Conservation (phyloP, 2,113 vertebrate species). For the Labeo rohita region DNA sequence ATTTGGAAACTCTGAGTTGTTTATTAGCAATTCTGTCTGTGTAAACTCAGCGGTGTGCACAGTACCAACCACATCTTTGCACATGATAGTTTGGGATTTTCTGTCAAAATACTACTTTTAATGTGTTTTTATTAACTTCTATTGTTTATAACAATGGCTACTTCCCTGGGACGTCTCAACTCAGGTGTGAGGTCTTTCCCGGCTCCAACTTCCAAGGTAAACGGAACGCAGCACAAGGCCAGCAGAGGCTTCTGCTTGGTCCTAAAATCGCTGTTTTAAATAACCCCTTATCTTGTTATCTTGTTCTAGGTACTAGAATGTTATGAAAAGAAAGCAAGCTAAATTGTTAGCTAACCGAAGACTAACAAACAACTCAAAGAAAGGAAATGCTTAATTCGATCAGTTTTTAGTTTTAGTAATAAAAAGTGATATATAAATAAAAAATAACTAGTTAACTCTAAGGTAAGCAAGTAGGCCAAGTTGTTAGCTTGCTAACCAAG, state of each 20-base stretch:
- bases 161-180: too few species aligned
- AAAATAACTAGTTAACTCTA: too few species aligned
- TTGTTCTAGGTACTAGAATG: not conserved
- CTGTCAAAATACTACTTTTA: not conserved
- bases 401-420: not conserved
- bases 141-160: too few species aligned
- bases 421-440: too few species aligned
- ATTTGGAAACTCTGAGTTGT: not conserved
- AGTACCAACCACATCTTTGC: not conserved
- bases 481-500: too few species aligned
- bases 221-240: not conserved
- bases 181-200: too few species aligned
- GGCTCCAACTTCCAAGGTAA: not conserved
- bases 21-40: not conserved
- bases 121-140: not conserved
- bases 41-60: not conserved
- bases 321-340: not conserved
- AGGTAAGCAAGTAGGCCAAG: too few species aligned
- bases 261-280: not conserved
- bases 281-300: not conserved
- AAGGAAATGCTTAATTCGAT: not conserved
- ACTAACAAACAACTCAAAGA: too few species aligned
- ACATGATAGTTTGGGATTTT: not conserved
- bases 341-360: not conserved
- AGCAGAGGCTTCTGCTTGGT: not conserved